Conservation (phyloP, 2,113 vertebrate species). For the Xiphorhynchus elegans region DNA sequence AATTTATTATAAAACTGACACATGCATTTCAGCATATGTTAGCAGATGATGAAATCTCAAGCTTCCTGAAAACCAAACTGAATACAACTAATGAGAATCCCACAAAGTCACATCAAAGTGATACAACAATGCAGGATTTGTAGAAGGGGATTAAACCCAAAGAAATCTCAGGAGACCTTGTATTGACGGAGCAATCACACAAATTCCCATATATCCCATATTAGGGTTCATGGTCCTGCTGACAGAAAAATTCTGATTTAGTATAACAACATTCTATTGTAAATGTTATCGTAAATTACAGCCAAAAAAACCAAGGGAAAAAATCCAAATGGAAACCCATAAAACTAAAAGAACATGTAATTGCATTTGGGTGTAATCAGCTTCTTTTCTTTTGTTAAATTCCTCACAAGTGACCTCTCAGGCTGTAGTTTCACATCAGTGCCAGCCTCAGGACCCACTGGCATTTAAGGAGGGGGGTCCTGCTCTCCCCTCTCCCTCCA, state of each 20-base stretch:
- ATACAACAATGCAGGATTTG: background rate
- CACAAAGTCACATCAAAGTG: conserved; percentile 4
- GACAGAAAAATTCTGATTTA: background rate
- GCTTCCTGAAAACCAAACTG: conserved; percentile 26
- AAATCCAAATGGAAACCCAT: background rate
- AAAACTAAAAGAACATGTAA: background rate
- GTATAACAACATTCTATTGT: background rate
- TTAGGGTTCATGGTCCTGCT: background rate
- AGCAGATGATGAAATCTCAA: conserved; percentile 36
- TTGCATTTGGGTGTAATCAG: background rate
- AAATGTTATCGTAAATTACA: background rate
- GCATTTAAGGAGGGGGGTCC: background rate
- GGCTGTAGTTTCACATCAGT: background rate
- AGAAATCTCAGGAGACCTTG: conserved; percentile 9
- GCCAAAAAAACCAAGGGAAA: background rate
- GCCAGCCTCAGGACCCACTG: background rate
- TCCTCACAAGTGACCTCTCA: background rate
- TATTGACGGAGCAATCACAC: background rate
- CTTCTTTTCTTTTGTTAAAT: background rate
- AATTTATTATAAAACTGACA: conserved; percentile 42
- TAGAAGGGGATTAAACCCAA: conserved; percentile 9
- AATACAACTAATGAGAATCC: conserved; percentile 34
- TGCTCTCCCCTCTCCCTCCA: background rate
- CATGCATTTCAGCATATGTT: conserved; percentile 34
- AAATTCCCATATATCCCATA: background rate